Evolutionary conservation across 1,140 invertebrate species (phyloP).

Genomic region (Pseudomyrmex dendroicus): DNA sequence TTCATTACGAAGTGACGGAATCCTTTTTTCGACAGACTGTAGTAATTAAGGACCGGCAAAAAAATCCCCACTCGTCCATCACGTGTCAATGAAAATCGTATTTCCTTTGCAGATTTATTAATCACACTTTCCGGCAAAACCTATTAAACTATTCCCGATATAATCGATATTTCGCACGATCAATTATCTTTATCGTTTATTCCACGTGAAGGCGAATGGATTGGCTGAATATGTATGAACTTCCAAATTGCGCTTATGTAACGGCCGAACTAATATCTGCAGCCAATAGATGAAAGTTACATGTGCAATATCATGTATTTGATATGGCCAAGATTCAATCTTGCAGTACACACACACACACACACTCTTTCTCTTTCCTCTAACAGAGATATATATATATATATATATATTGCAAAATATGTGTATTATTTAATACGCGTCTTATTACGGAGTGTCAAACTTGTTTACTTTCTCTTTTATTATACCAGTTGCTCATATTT

Average conservation of each 20-base stretch:
- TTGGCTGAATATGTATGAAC: conserved; percentile 44
- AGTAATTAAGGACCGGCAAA: conserved; percentile 68
- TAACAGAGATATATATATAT: too few relatives aligned
- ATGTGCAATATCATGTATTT: conserved; percentile 31
- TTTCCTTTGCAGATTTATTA: conserved; percentile 72
- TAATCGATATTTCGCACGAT: conserved; percentile 56
- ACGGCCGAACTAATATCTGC: conserved; percentile 43
- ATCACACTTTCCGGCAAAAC: conserved; percentile 63
- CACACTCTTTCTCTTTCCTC: too few relatives aligned
- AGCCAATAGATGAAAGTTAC: conserved; percentile 53
- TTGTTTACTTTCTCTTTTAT: neutral
- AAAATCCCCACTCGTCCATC: conserved; percentile 53
- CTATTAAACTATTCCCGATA: conserved; percentile 61
- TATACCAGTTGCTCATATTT: neutral
- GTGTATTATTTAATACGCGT: neutral
- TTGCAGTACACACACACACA: neutral
- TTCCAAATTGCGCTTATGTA: conserved; percentile 39
- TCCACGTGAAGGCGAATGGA: conserved; percentile 48
- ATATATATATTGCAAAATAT: neutral
- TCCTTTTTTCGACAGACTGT: conserved; percentile 56
- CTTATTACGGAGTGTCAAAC: neutral
- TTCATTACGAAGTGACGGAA: conserved; percentile 67
- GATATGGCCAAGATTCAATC: neutral
- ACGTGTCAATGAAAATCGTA: conserved; percentile 63
- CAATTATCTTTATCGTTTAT: conserved; percentile 48